These are phyloP conservation scores for Spheniscus humboldti DNA, from an alignment of 2,797 vertebrate species.

Conservation along the genomic window DNA sequence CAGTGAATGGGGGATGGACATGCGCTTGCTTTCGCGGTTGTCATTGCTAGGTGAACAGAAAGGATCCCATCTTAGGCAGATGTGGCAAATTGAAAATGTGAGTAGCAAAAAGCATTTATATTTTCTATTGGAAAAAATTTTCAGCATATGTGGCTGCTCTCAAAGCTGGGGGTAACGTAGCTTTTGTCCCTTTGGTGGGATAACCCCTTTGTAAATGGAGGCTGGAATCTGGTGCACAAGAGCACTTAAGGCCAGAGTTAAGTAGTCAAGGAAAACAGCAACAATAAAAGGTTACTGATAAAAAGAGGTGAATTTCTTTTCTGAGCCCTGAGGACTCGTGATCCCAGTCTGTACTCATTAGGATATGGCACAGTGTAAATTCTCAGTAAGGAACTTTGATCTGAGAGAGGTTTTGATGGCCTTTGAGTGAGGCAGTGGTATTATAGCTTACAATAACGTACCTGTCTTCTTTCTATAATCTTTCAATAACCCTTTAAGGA, in stretches of 20 bases:
- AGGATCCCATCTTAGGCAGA: not conserved
- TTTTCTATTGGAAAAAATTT: not conserved
- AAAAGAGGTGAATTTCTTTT: not conserved
- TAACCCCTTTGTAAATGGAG: not conserved
- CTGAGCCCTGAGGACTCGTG: not conserved
- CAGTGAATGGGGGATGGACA: not conserved
- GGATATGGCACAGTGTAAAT: not conserved
- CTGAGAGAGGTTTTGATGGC: not conserved
- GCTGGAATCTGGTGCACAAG: not conserved
- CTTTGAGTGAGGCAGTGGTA: not conserved
- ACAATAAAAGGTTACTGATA: not conserved
- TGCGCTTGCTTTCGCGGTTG: not conserved
- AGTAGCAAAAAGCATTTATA: not conserved
- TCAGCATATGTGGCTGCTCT: not conserved
- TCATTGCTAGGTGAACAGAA: not conserved
- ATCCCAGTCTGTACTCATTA: not conserved
- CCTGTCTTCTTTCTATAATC: not conserved
- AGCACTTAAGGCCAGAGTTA: conserved; percentile 17
- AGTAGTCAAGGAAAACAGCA: not conserved
- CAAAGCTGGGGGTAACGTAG: not conserved
- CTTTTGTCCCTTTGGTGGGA: not conserved
- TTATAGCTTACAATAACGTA: not conserved
- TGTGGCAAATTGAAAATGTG: not conserved
- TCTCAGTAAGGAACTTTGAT: conserved; percentile 20
- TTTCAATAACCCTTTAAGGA: not conserved